Conservation (phyloP, 2,113 vertebrate species). For the Empidonax alnorum region DNA sequence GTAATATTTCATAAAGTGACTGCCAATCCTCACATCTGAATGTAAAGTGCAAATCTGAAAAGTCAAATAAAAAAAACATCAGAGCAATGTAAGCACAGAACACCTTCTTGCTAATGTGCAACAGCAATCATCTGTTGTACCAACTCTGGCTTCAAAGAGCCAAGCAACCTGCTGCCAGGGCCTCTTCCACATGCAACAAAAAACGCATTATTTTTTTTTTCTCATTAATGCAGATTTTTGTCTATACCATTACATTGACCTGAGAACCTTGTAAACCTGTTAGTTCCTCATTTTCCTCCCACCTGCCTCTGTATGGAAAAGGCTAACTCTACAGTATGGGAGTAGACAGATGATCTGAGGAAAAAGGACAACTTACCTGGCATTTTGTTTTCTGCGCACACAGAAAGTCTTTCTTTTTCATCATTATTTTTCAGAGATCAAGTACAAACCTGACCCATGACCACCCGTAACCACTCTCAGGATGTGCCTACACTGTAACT, state of each 20-base stretch:
- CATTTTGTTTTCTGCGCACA: not conserved
- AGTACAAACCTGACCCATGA: not conserved
- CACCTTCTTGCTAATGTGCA: not conserved
- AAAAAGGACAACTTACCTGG: not conserved
- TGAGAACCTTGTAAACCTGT: not conserved
- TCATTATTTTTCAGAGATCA: not conserved
- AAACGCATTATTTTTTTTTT: not conserved
- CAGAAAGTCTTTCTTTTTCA: not conserved
- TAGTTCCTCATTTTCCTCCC: not conserved
- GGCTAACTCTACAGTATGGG: not conserved
- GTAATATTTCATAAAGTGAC: not conserved
- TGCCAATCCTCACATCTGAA: not conserved
- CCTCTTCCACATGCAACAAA: not conserved
- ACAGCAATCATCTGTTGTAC: not conserved
- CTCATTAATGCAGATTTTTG: not conserved
- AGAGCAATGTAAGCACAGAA: not conserved
- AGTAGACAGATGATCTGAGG: not conserved
- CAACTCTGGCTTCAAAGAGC: not conserved
- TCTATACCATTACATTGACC: not conserved
- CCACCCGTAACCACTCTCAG: not conserved
- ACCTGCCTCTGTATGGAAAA: not conserved
- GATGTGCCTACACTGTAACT: not conserved
- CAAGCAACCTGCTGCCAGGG: not conserved
- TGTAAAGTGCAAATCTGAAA: slow-evolving; percentile 24
- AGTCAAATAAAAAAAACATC: slow-evolving; percentile 29